Percentiles rank a stretch among this genome's conserved stretches.
These are phyloP conservation scores for Babyrousa celebensis DNA, from an alignment of 2,797 vertebrate species.

Conservation along the genomic window DNA sequence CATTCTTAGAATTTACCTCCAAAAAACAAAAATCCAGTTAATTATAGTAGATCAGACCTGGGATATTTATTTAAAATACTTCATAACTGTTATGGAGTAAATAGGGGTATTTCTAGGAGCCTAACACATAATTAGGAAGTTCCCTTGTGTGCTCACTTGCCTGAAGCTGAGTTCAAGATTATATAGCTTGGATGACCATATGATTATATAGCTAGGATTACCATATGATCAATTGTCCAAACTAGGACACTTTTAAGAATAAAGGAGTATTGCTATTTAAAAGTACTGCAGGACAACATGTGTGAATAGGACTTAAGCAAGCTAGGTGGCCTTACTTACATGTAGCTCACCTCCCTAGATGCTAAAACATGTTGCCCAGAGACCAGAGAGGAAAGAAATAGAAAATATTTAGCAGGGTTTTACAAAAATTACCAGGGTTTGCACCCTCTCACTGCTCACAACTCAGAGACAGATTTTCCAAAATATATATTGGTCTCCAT, in stretches of 20 bases:
- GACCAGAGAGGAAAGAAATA: background rate
- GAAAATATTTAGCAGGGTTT: constrained; percentile 67
- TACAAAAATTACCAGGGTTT: constrained; percentile 35
- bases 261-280: background rate
- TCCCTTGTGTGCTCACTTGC: constrained; percentile 56
- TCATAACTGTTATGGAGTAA: background rate
- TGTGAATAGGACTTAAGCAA: constrained; percentile 14
- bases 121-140: constrained; percentile 69
- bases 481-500: constrained; percentile 73
- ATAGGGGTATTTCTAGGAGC: constrained; percentile 69
- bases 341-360: background rate
- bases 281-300: background rate
- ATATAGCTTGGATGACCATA: background rate
- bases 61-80: constrained; percentile 37
- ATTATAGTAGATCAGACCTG: background rate
- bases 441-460: background rate
- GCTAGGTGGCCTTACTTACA: background rate
- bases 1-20: constrained; percentile 53
- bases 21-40: background rate
- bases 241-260: constrained; percentile 25
- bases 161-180: constrained; percentile 33
- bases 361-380: constrained; percentile 41
- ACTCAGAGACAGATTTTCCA: constrained; percentile 68
- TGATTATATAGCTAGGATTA: background rate
- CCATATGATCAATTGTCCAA: background rate